Evolutionary conservation across 1,140 invertebrate species (phyloP).

Genomic region (Apis dorsata): DNA sequence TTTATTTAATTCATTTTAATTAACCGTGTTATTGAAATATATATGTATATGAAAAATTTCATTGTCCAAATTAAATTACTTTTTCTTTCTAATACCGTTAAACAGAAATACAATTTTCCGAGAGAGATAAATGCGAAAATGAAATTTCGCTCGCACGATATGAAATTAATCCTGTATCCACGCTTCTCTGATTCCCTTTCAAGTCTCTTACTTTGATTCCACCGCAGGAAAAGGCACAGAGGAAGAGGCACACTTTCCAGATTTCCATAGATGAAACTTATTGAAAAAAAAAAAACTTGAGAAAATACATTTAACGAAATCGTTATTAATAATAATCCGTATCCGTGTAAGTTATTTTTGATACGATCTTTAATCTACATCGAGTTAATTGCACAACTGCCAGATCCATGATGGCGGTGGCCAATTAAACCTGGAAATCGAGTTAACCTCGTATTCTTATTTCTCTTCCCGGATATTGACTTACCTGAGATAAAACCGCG

Average conservation of each 20-base stretch:
- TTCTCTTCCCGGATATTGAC: slow-evolving; percentile 6
- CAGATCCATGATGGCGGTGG: neutral
- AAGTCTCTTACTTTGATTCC: neutral
- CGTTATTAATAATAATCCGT: neutral
- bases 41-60: neutral
- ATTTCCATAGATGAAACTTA: neutral
- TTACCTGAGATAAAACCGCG: slow-evolving; percentile 25
- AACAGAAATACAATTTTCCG: neutral
- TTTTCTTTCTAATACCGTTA: neutral
- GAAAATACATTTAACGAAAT: neutral
- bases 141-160: neutral
- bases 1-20: no score
- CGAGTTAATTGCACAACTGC: neutral
- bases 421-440: slow-evolving; percentile 16
- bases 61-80: neutral
- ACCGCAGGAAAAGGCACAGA: neutral
- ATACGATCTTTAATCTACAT: neutral
- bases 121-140: neutral
- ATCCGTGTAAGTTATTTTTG: no score
- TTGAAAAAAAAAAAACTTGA: neutral
- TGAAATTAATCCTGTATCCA: neutral
- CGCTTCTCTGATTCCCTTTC: neutral
- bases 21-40: no score
- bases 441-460: neutral
- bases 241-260: neutral